Evolutionary conservation across 2,113 vertebrate genomes (phyloP), one percentile per base, ranked within the genome.

Genomic region (Phocoena phocoena): DNA sequence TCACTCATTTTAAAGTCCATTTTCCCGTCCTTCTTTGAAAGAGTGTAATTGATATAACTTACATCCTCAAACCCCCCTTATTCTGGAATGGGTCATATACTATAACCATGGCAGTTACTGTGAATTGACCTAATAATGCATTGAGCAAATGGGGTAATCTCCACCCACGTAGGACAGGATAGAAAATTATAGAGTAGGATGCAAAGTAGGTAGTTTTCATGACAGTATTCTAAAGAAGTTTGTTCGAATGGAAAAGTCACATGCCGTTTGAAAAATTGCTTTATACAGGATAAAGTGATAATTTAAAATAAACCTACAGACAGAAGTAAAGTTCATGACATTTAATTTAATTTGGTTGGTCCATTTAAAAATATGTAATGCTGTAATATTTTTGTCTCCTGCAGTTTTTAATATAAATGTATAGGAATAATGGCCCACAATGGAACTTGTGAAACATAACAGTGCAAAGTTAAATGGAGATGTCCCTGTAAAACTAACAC

Each of bases 231-330:
- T 58, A 71, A 82, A 86, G 33, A 36, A 73, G 50, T 70, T 73
- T 71, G 73, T 86, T 81, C 85, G n/a, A 38, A 62, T 89, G 20
- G 50, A 53, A 90, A 95, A 86, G 58, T 65, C 70, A 74, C n/a
- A 67, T 21, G 33, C 55, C 82, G 81, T 55, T 97, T 82, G 82
- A 85, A 93, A 88, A 87, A 86, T 26, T 36, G 47, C 71, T 90
- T 94, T 44, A 81, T 58, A 71, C 33, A 60, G 71, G 65, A 96
- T 68, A 50, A 95, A 96, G 44, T 70, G 65, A 71, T 81, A 67
- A 70, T 67, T 92, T 89, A 86, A 96, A 95, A 96, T 85, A 96
- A 92, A 23, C n/a, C 38, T 26, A 70, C 6, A 76, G 88, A 93
- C 17, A 96, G 68, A 95, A 88, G 38, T 36, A 63, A 95, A 88